Evolutionary conservation across 2,113 vertebrate species (phyloP).

Genomic region (Phaethornis superciliosus): DNA sequence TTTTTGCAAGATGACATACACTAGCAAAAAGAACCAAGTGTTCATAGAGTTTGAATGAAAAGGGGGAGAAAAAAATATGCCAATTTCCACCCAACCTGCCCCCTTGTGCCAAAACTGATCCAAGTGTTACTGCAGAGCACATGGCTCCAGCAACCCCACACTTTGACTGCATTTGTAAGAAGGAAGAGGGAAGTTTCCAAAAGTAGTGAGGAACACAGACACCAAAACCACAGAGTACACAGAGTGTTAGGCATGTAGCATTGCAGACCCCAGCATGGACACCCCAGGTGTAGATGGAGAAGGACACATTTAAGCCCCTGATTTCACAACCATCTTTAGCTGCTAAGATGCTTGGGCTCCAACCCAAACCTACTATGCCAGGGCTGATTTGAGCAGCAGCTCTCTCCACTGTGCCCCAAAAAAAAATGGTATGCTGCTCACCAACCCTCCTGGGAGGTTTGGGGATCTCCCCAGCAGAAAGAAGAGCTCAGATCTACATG

Average conservation of each 20-base stretch:
- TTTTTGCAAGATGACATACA: constrained; percentile 60
- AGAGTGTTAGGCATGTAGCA: constrained; percentile 54
- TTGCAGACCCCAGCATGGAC: constrained; percentile 57
- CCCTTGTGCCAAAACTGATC: constrained; percentile 28
- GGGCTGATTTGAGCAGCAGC: background rate
- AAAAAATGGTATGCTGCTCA: background rate
- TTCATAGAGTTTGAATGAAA: constrained; percentile 59
- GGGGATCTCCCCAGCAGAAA: background rate
- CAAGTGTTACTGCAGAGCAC: background rate
- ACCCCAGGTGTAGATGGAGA: background rate
- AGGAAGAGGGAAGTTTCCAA: constrained; percentile 67
- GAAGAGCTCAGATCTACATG: background rate
- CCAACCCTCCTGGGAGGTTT: background rate
- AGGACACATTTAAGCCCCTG: background rate
- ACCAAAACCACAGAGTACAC: constrained; percentile 67
- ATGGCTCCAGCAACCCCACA: background rate
- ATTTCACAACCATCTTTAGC: background rate
- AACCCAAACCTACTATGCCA: background rate
- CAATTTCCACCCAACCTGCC: constrained; percentile 32
- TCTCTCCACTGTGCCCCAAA: background rate
- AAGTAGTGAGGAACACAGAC: constrained; percentile 72
- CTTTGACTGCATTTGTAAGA: constrained; percentile 72
- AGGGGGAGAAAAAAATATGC: background rate
- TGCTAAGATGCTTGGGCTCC: background rate
- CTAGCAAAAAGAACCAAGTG: constrained; percentile 57